A percentile compares a stretch with the other conserved stretches of the same genome.
phyloP scores from a whole-genome alignment of 2,113 vertebrate species.

The Asarcornis scutulata region DNA sequence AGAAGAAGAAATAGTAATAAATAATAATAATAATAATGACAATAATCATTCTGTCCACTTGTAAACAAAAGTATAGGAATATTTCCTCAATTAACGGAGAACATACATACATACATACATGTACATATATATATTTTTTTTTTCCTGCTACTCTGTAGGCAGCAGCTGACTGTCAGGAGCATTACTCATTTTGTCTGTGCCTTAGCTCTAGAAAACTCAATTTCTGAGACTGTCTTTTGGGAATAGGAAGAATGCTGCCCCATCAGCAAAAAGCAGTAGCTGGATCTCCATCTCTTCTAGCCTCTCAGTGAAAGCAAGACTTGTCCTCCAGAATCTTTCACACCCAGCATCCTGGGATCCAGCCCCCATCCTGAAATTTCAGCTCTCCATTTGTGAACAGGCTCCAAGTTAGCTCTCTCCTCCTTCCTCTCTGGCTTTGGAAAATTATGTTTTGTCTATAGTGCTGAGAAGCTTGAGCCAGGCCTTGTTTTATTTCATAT shows the following conservation, averaged over 20 bases:
- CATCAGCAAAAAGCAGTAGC: background rate
- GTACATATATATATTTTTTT: background rate
- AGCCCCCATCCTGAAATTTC: background rate
- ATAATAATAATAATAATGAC: background rate
- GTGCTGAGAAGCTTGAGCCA: background rate
- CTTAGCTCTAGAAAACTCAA: background rate
- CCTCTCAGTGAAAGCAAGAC: background rate
- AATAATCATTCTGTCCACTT: background rate
- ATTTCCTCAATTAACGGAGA: background rate
- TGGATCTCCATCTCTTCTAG: background rate
- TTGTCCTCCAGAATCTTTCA: background rate
- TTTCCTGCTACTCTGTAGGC: background rate
- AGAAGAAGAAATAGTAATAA: background rate
- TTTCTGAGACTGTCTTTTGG: background rate
- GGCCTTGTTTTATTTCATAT: background rate
- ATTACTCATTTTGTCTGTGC: background rate
- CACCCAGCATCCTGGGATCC: rapidly evolving
- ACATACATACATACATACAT: no score
- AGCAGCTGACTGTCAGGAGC: background rate
- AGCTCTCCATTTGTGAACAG: background rate
- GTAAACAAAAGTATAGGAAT: background rate
- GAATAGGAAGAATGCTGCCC: background rate
- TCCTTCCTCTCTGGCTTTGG: background rate
- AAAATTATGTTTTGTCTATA: background rate
- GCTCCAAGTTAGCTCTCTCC: background rate